Conservation (phyloP, 2,888 invertebrate genomes). For the Harpagoxenus sublaevis region DNA sequence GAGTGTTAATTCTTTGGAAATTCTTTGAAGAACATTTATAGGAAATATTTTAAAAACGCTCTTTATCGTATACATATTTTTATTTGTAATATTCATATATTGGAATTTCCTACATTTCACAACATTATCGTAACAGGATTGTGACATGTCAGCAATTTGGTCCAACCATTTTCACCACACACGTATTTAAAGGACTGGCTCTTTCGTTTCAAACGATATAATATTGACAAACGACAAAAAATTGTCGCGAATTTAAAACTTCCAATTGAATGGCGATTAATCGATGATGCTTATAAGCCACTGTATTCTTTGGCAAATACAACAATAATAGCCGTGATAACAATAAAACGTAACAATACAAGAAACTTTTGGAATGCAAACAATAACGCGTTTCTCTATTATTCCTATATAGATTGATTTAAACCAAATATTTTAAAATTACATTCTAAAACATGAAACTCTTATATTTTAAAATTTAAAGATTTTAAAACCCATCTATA, state of each 20-base stretch:
- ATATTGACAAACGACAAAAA: not conserved
- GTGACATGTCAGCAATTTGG: slow-evolving; percentile 29
- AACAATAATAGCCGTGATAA: slow-evolving; percentile 63
- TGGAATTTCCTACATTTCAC: slow-evolving; percentile 1
- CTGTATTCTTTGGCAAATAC: slow-evolving; percentile 68
- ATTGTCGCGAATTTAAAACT: not conserved
- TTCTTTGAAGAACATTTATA: not conserved
- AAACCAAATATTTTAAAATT: slow-evolving; percentile 56
- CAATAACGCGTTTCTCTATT: slow-evolving; percentile 61
- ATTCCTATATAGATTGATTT: slow-evolving; percentile 37
- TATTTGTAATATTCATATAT: slow-evolving; percentile 42
- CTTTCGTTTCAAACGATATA: not conserved
- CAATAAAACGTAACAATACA: slow-evolving; percentile 65
- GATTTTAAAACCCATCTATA: not conserved
- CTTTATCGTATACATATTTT: slow-evolving; percentile 23
- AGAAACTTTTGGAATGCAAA: slow-evolving; percentile 56
- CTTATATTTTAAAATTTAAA: slow-evolving; percentile 29
- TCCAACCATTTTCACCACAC: slow-evolving; percentile 1
- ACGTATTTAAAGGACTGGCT: slow-evolving; percentile 6
- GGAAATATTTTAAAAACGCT: not conserved
- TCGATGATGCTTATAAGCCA: slow-evolving; percentile 43
- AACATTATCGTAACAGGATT: slow-evolving; percentile 25
- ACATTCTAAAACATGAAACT: not conserved
- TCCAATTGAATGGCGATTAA: slow-evolving; percentile 36
- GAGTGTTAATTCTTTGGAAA: not conserved